phyloP scores from a whole-genome alignment of 2,113 vertebrate genomes.

The Dendrocopos noguchii region DNA sequence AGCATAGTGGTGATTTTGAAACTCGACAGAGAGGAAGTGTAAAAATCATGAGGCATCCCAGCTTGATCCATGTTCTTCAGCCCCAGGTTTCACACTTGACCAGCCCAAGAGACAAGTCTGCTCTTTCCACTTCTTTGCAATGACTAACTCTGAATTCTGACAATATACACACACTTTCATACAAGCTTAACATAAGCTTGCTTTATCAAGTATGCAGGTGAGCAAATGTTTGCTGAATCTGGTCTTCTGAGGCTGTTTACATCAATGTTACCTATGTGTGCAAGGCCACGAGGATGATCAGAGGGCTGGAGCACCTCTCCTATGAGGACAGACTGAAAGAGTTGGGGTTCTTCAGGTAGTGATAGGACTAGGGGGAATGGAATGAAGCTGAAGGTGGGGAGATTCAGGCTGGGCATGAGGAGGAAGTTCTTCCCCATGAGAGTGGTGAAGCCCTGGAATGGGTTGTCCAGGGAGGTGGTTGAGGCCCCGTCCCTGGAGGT shows the following conservation, averaged over 20 bases:
- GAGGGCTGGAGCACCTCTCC: too few relatives aligned
- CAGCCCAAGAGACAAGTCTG: neutral
- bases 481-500: too few relatives aligned
- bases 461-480: too few relatives aligned
- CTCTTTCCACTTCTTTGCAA: neutral
- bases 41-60: neutral
- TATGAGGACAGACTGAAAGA: too few relatives aligned
- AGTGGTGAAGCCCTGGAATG: too few relatives aligned
- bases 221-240: neutral
- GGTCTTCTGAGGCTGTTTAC: neutral
- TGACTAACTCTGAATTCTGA: neutral
- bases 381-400: too few relatives aligned
- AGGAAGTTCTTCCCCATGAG: too few relatives aligned
- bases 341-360: too few relatives aligned
- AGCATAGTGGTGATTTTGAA: neutral
- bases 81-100: neutral
- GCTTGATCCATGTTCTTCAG: neutral
- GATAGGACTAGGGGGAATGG: too few relatives aligned
- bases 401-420: too few relatives aligned
- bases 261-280: neutral
- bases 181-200: neutral
- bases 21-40: neutral
- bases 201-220: neutral
- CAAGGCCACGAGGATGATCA: too few relatives aligned
- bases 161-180: fast-evolving